Evolutionary conservation across 2,888 invertebrate genomes (phyloP), one percentile per base, ranked within the genome.

Genomic region (Pachymerium ferrugineum): DNA sequence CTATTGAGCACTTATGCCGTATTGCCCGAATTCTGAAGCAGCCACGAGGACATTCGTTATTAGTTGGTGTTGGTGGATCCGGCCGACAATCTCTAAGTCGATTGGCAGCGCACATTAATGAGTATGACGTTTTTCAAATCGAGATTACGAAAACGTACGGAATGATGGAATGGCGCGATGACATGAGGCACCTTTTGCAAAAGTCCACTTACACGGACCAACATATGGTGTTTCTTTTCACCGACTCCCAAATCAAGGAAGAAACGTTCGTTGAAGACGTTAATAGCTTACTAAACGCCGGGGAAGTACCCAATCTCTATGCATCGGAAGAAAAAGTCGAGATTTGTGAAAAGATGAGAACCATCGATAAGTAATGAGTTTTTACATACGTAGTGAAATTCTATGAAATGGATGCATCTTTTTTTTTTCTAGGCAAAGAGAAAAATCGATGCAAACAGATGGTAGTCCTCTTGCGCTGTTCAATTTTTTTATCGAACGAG

Each of bases 181-280:
- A 97, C 82, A 84, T 97, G 68, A 96, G 95, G 82, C 84, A 84
- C 54, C 89, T 95, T 77, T 82, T 96, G 71, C 86, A 86, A 76
- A 93, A 90, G 83, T 88, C 92, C 0, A 92, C 93, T 76, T 88
- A 90, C 16, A 89, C 91, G 0, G 96, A 96, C 78, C 86, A 91
- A 78, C 91, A 93, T 80, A 92, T 90, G 77, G 93, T 94, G 0
- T 96, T 97, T 81, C 85, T 97, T 2, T 95, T 96, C 81, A 90
- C 92, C 35, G 96, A 97, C 81, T 89, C 91, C 31, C 96, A 97
- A 77, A 93, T 95, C 38, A 95, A 95, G 86, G 91, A 94, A 82
- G 95, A 96, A 84, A 90, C 90, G 0, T 96, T 96, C 80, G 84
- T 97, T 71, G 96, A 97, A 83, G 97, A 97, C 79, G 89, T 96